Evolutionary conservation across 2,113 vertebrate genomes (phyloP).

Genomic region (Zootoca vivipara): DNA sequence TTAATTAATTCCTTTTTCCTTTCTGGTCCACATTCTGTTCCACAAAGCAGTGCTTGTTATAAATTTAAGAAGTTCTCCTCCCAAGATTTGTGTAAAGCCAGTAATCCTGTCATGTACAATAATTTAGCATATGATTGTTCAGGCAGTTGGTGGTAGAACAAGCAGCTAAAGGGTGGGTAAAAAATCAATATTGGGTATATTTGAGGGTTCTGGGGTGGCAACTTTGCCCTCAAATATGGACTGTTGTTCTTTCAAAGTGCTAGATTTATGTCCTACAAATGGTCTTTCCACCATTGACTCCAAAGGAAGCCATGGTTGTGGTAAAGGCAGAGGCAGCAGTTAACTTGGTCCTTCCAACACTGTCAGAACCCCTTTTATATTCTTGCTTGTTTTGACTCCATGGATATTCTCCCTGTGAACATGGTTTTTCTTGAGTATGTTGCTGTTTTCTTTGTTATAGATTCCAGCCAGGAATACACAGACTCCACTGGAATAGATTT

Average conservation of each 20-base stretch:
- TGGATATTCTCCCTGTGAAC: neutral
- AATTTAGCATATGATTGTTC: no score
- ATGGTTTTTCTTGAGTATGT: constrained; percentile 30
- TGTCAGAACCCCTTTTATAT: neutral
- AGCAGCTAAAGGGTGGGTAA: neutral
- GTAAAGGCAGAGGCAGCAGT: neutral
- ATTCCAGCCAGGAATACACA: constrained; percentile 99
- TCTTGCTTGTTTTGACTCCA: neutral
- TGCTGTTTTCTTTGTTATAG: constrained; percentile 70
- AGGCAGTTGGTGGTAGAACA: neutral
- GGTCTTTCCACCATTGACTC: neutral
- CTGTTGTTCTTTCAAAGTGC: neutral
- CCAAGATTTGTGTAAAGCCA: neutral
- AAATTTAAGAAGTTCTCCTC: neutral
- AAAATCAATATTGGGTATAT: neutral
- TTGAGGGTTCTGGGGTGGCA: neutral
- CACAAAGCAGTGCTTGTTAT: neutral
- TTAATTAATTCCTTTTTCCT: neutral
- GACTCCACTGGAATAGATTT: constrained; percentile 99
- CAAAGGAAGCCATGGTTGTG: neutral
- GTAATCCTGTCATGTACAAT: neutral
- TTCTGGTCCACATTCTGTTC: neutral
- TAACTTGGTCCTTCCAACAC: no score
- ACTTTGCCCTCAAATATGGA: neutral
- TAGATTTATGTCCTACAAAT: neutral